These are phyloP conservation scores for Pygathrix nemaeus DNA, from an alignment of 2,113 vertebrate genomes.

Conservation along the genomic window DNA sequence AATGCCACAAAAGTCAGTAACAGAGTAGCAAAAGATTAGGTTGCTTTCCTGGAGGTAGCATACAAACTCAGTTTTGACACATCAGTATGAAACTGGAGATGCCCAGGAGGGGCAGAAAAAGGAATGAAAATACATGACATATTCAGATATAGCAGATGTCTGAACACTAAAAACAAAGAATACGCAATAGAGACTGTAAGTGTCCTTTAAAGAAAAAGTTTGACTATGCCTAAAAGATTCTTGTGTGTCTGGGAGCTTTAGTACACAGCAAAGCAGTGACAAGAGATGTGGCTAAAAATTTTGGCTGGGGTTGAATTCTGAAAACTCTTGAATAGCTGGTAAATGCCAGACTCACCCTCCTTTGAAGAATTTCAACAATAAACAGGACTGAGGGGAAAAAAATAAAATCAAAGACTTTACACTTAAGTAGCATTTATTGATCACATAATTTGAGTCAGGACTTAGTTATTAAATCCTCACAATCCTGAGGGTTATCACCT, in stretches of 20 bases:
- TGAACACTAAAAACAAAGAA: slow-evolving; percentile 7
- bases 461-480: neutral
- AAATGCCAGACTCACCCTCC: neutral
- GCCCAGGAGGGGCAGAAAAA: neutral
- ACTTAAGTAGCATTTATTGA: neutral
- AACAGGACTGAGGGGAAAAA: neutral
- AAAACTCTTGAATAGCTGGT: neutral
- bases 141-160: neutral
- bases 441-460: neutral
- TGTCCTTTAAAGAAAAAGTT: neutral
- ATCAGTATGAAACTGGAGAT: neutral
- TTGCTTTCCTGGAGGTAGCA: neutral
- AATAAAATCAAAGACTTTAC: neutral
- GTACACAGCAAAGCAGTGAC: neutral
- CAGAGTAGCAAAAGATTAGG: neutral
- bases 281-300: neutral
- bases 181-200: neutral
- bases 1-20: neutral
- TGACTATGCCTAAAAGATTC: neutral
- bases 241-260: neutral
- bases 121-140: neutral
- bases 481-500: neutral
- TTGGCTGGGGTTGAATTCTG: neutral
- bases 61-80: neutral
- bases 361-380: neutral